Evolutionary conservation across 2,113 vertebrate genomes (phyloP), one percentile per base, ranked within the genome.

Genomic region (Aptenodytes forsteri): DNA sequence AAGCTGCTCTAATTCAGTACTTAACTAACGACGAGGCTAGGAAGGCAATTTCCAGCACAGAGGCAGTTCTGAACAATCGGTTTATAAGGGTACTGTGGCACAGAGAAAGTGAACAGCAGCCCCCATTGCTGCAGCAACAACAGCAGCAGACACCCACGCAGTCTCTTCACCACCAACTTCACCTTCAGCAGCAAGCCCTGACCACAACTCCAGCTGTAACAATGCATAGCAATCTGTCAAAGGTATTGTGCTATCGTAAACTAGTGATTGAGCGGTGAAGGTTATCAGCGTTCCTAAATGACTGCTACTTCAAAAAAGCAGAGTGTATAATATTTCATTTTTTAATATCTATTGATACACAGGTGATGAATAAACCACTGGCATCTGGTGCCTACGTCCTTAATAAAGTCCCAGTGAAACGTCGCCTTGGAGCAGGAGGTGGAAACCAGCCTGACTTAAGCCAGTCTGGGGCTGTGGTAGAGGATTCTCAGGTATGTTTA

Each of bases 81-180:
- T 99, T 99, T 64, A 99, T 99, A 93, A 96, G 99, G 56, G 99
- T 99, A 21, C 98, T 99, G 87, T 99, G 99, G 99, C 99, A 99
- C 95, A 98, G 99, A 20, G 99, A 99, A 87, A 94, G 98, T 20
- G 98, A 98, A 34, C 98, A 95, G 91, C 97, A 89, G 64, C 75
- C 90, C 13, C 71, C 97, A 0, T 88, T 96, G 76, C 97, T 97
- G 78, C 97, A 98, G 95, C 98, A 99, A 21, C 98, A 97, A 21
- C 96, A 97, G 77, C 96, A 97, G 61, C 92, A n/a, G 90, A 86
- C 26, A 2, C 91, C 98, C 46, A 59, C 97, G 13, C 98, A 98
- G 55, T 97, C 98, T 49, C 97, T 98, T 76, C 97, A 98, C 56
- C 95, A 98, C 69, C 97, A 97, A 2, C 99, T 99, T 71, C 98